Base-by-base conservation (phyloP, 2,797 vertebrate genomes). In the Argyrosomus regius region DNA sequence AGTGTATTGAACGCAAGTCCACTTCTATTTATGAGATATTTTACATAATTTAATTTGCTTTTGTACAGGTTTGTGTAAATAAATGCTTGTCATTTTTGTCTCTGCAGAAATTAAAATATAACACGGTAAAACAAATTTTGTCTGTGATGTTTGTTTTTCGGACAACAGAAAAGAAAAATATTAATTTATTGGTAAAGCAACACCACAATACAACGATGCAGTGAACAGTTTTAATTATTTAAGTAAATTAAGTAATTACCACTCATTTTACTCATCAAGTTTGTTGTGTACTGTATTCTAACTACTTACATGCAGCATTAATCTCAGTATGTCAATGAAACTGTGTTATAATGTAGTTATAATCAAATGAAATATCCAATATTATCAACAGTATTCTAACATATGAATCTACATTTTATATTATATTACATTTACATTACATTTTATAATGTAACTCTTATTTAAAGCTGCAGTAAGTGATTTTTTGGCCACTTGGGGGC, bases 31-130 rank as follows among this genome's bases (percentile, higher is more conserved):
- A 98, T 99, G 97, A 98, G 96, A 96, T 97, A 97, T 97, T 97
- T 98, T 98, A 97, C 96, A 97, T 99, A 98, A 97, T 97, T 98
- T 98, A 97, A 98, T 97, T 98, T 98, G 97, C 96, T 98, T 99
- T 99, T 99, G 98, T 99, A 99, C 97, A 99, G 98, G 96, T 98
- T 98, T 97, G 96, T 99, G 98, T 99, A 99, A 98, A 99, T 99
- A 99, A 97, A 98, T 98, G 98, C 97, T 98, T 99, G 98, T 98
- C 97, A 97, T 97, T 98, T 98, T 99, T 97, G 98, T 99, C 97
- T 98, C 97, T 97, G 97, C 97, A 97, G 91, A 97, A 98, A 99
- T 99, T 98, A 99, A 99, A 98, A 97, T 94, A 98, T 98, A 99
- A 97, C 97, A 98, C 97, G 96, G 95, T 97, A 95, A 98, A 96